Evolutionary conservation across 2,797 vertebrate species (phyloP), one percentile per base, ranked within the genome.

Genomic region (Crotalus adamanteus): DNA sequence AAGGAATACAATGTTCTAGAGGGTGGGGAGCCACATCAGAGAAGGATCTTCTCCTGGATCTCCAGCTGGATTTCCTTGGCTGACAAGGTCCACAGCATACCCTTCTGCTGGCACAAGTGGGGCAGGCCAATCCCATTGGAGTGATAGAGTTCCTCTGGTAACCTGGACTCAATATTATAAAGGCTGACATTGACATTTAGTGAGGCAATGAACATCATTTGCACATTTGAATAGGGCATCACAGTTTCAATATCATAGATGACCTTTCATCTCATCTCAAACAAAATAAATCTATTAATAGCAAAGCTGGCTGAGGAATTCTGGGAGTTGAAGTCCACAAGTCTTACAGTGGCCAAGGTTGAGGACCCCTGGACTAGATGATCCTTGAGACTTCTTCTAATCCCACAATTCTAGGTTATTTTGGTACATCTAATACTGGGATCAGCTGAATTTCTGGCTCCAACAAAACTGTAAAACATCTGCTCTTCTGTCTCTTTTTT

Each of bases 391-490:
- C 20, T 83, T 83, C 20, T 83, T 83, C 37, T 37, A 83, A 25
- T 47, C 22, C 73, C 9, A 47, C 37, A 83, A 47, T 83, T 47
- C 22, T 47, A 47, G 20, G 9, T 47, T 47, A 42, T 9, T 20
- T 85, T 92, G 42, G 92, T 78, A 73, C 25, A 83, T 90, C 94
- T 91, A 90, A 65, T 53, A 37, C 61, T 95, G 61, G 63, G 0
- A 65, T 92, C 26, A 22, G 73, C 0, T 89, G 7, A 12, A 3
- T 60, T 86, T 42, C 93, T 56, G 51, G 92, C 26, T 11, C 22
- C 42, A 83, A 12, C 37, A 83, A 83, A 86, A 83, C 57, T 93
- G 55, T 92, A 42, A 91, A 20, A 87, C 94, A 94, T 65, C 16
- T 65, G 86, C 88, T 3, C 5, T 91, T 94, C 0, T 73, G 20